phyloP scores from a whole-genome alignment of 2,888 invertebrate genomes.

The Erebia palarica region DNA sequence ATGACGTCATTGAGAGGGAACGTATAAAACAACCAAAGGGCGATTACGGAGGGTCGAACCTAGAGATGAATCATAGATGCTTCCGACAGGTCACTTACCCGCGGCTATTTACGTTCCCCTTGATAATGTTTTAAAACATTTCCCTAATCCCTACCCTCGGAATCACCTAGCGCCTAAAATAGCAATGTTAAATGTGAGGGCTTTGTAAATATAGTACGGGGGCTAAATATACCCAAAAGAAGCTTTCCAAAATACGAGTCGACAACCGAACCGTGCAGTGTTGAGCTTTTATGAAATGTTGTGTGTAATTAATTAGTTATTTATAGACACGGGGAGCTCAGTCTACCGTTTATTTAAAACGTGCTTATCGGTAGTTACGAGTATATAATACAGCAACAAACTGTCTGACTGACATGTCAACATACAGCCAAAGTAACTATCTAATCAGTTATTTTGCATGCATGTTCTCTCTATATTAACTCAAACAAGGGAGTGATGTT shows the following conservation, averaged over 20 bases:
- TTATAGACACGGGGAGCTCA: neutral
- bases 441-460: no score
- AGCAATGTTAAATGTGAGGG: conserved; percentile 31
- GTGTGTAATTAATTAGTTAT: conserved; percentile 1
- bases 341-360: neutral
- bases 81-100: conserved; percentile 69
- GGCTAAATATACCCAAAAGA: conserved; percentile 5
- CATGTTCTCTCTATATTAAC: no score
- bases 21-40: conserved; percentile 60
- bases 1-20: conserved; percentile 74
- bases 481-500: neutral
- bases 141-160: conserved; percentile 33
- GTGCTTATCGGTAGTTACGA: neutral
- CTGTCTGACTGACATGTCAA: no score
- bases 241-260: conserved; percentile 1
- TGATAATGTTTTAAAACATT: conserved; percentile 40
- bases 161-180: conserved; percentile 36
- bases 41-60: conserved; percentile 62
- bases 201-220: conserved; percentile 22
- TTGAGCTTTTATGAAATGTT: neutral
- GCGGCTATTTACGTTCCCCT: conserved; percentile 66
- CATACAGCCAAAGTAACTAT: no score
- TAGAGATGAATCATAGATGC: conserved; percentile 77
- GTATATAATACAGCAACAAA: neutral
- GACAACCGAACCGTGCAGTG: neutral